Evolutionary conservation across 2,797 vertebrate species (phyloP).

Genomic region (Malurus leucopterus): DNA sequence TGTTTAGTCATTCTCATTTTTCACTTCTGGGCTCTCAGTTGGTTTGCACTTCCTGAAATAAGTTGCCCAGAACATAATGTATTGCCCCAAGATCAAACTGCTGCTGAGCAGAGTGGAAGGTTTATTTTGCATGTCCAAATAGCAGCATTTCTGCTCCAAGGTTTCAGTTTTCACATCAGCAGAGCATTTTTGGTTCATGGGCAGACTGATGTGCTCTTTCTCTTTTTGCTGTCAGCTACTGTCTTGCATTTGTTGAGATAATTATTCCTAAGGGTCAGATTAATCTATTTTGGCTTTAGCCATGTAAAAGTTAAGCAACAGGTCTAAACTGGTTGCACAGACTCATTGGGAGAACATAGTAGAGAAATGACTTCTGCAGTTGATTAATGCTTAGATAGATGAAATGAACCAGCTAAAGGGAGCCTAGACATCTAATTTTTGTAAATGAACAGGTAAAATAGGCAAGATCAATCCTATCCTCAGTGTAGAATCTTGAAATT

Average conservation of each 20-base stretch:
- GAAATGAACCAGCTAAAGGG: background rate
- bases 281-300: background rate
- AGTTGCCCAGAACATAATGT: background rate
- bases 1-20: constrained; percentile 33
- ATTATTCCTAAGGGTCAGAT: background rate
- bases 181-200: background rate
- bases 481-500: background rate
- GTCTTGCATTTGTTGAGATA: background rate
- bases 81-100: background rate
- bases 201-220: background rate
- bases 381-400: background rate
- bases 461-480: background rate
- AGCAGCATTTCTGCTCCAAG: background rate
- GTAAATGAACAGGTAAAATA: background rate
- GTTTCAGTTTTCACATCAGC: background rate
- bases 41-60: background rate
- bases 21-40: constrained; percentile 6
- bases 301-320: background rate
- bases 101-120: background rate
- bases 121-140: background rate
- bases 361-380: background rate
- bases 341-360: background rate
- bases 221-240: background rate
- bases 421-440: background rate
- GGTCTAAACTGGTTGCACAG: background rate